Evolutionary conservation across 2,888 invertebrate genomes (phyloP).

Genomic region (Amphipyra tragopoginis): DNA sequence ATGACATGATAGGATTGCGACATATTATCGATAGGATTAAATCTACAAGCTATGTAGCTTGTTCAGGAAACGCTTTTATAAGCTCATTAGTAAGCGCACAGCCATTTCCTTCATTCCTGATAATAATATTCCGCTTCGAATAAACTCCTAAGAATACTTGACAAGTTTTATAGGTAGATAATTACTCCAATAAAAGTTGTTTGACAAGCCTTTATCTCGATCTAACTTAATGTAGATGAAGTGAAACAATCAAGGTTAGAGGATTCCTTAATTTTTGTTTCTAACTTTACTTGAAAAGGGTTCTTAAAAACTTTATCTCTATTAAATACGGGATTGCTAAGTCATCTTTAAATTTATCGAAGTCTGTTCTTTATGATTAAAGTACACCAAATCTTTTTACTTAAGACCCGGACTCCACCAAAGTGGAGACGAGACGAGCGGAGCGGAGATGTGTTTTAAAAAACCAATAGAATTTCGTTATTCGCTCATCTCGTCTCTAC

Average conservation of each 20-base stretch:
- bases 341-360: slow-evolving; percentile 22
- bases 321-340: slow-evolving; percentile 12
- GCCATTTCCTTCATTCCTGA: neutral
- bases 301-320: slow-evolving; percentile 5
- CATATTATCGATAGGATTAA: too few relatives aligned
- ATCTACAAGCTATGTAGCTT: too few relatives aligned
- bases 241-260: slow-evolving; percentile 7
- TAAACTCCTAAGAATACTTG: neutral
- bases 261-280: slow-evolving; percentile 4
- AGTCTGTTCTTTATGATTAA: slow-evolving; percentile 17
- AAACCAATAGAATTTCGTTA: too few relatives aligned
- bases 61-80: too few relatives aligned
- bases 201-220: slow-evolving; percentile 5
- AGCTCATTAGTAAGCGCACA: neutral
- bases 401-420: too few relatives aligned
- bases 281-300: slow-evolving; percentile 5
- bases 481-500: too few relatives aligned
- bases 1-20: too few relatives aligned
- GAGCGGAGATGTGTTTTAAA: too few relatives aligned
- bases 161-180: slow-evolving; percentile 1
- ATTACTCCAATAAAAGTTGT: slow-evolving; percentile 5
- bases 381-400: slow-evolving; percentile 25
- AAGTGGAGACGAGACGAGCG: too few relatives aligned
- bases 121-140: neutral
- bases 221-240: slow-evolving; percentile 10